Base-by-base conservation (phyloP, 1,140 invertebrate species). In the Colletes latitarsis region DNA sequence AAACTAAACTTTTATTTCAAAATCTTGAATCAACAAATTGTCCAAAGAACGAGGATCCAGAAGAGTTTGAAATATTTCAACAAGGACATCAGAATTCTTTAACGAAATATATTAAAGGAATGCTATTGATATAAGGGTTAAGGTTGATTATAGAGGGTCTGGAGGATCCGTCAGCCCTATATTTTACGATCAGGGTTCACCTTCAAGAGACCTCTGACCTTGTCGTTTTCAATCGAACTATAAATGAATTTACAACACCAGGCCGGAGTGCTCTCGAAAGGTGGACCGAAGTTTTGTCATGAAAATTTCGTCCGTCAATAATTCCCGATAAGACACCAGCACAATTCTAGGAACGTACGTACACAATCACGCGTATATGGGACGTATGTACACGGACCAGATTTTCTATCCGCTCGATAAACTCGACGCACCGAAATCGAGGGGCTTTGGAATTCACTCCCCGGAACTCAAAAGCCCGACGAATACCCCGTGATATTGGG, bases 381-480 rank as follows among this genome's bases (percentile, higher is more conserved):
- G n/a, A 55, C 58, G 49, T 49, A 49, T 49, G 49, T 62, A 12
- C 52, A 78, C 43, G 60, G 10, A 46, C 52, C 73, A 82, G 84
- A 82, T 64, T 72, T 63, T 86, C 74, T 74, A 77, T 85, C 81
- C 81, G 76, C 80, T 85, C 85, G 69, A 83, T 87, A 82, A 87
- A 86, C 82, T 72, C 74, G 74, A 86, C 71, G 77, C 78, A 81
- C 71, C 67, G 77, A 83, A 77, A 81, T 87, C 68, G 78, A 73
- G 63, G 66, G 78, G 73, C 71, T 75, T 81, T 71, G 82, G 82
- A 81, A 87, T 87, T 81, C 72, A 72, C 75, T 70, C 67, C 52
- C 41, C 43, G 49, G 66, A 57, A 80, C 70, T 80, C 81, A 64
- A 80, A 80, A 83, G 77, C 52, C 30, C 73, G 67, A 74, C 82